phyloP scores from a whole-genome alignment of 1,140 invertebrate genomes.

The Panulirus ornatus region DNA sequence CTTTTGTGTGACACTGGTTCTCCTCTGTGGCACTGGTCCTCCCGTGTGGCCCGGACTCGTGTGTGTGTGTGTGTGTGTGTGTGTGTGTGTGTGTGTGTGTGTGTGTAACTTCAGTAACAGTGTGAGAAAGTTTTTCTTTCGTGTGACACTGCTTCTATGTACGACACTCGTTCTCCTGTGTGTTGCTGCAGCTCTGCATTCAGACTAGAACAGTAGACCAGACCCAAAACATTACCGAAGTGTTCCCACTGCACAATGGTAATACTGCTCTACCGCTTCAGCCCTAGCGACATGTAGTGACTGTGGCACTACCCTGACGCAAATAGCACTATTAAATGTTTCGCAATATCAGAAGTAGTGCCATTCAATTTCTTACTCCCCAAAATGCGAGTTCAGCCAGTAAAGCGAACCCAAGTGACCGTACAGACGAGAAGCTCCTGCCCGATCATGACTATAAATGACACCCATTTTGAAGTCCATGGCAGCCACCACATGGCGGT shows the following conservation, averaged over 20 bases:
- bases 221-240: background rate
- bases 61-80: conserved; percentile 8
- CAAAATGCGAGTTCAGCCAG: no score
- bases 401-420: no score
- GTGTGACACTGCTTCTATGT: background rate
- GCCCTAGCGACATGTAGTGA: background rate
- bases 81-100: conserved; percentile 4
- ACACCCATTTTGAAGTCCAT: no score
- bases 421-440: no score
- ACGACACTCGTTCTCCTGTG: background rate
- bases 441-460: no score
- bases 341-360: no score
- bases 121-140: background rate
- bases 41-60: background rate
- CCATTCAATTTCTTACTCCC: no score
- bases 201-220: background rate
- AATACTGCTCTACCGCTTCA: background rate
- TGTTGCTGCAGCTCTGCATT: background rate
- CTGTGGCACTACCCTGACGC: no score
- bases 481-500: no score
- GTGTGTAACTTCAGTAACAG: background rate
- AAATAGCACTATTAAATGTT: no score
- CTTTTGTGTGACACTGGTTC: background rate
- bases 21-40: background rate
- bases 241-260: background rate